Evolutionary conservation across 37 sponge, comb jelly and placozoan genomes (phyloP).

Genomic region (Diacarnus erythraeanus): DNA sequence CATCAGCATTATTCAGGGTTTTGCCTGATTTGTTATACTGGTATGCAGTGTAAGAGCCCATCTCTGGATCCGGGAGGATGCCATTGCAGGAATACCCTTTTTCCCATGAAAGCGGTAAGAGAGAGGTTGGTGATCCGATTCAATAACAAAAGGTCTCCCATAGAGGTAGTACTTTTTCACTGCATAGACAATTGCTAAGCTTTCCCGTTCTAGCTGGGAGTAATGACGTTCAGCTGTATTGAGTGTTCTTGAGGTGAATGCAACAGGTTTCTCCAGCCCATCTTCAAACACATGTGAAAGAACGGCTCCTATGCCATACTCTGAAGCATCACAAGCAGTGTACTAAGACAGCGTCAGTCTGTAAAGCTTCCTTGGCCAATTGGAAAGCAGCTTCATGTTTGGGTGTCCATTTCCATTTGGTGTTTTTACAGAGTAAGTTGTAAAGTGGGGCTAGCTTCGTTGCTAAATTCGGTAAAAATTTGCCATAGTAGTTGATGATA

Average conservation of each 20-base stretch:
- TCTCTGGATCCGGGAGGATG: slow-evolving; percentile 7
- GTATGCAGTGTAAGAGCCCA: not conserved
- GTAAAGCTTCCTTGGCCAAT: no score
- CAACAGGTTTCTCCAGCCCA: slow-evolving; percentile 9
- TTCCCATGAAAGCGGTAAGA: not conserved
- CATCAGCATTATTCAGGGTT: not conserved
- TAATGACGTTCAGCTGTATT: not conserved
- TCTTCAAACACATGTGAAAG: not conserved
- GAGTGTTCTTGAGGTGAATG: not conserved
- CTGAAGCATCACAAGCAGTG: no score
- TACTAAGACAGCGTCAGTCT: no score
- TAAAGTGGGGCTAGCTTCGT: not conserved
- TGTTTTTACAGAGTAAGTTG: no score
- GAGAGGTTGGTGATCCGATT: slow-evolving; percentile 14
- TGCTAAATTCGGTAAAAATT: not conserved
- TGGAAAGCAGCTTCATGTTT: no score
- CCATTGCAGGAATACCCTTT: no score
- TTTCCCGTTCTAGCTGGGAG: not conserved
- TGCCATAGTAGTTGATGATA: not conserved
- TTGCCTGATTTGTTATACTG: slow-evolving; percentile 15
- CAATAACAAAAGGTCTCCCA: slow-evolving; percentile 6
- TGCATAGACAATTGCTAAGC: not conserved
- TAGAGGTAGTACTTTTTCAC: slow-evolving; percentile 21
- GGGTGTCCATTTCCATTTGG: no score
- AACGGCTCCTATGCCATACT: not conserved